Percentiles rank a stretch among this genome's conserved stretches.
Conservation (phyloP, 2,888 invertebrate species). For the Branchipolynoe longqiensis region DNA sequence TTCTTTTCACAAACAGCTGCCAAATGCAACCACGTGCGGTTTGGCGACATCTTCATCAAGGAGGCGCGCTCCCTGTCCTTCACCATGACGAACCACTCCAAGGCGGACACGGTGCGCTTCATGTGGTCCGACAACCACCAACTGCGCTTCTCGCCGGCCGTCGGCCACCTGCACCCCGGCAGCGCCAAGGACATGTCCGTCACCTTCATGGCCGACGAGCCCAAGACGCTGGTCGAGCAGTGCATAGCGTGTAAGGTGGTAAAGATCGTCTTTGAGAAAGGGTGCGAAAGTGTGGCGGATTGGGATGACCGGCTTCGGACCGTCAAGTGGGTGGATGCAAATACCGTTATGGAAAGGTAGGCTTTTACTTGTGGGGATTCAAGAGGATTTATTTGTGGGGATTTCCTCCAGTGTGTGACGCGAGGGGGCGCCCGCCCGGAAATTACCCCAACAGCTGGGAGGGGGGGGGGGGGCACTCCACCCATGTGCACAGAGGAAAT, state of each 20-base stretch:
- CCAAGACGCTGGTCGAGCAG: conserved; percentile 76
- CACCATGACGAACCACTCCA: conserved; percentile 80
- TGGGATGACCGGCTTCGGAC: conserved; percentile 82
- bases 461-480: too few relatives aligned
- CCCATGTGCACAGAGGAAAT: too few relatives aligned
- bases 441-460: too few relatives aligned
- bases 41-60: conserved; percentile 81
- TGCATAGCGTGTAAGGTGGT: conserved; percentile 76
- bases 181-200: conserved; percentile 84
- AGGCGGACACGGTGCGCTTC: conserved; percentile 78
- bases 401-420: too few relatives aligned
- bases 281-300: conserved; percentile 75
- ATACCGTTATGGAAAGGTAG: too few relatives aligned
- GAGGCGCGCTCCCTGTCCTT: conserved; percentile 78
- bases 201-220: conserved; percentile 83
- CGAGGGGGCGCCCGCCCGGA: too few relatives aligned
- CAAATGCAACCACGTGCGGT: conserved; percentile 79
- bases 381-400: too few relatives aligned
- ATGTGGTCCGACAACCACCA: conserved; percentile 78
- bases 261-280: conserved; percentile 80
- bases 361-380: too few relatives aligned
- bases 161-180: conserved; percentile 80
- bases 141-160: conserved; percentile 83
- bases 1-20: conserved; percentile 75
- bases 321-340: conserved; percentile 81